phyloP scores from a whole-genome alignment of 2,888 invertebrate species.

The Rhorus exstirpatorius region DNA sequence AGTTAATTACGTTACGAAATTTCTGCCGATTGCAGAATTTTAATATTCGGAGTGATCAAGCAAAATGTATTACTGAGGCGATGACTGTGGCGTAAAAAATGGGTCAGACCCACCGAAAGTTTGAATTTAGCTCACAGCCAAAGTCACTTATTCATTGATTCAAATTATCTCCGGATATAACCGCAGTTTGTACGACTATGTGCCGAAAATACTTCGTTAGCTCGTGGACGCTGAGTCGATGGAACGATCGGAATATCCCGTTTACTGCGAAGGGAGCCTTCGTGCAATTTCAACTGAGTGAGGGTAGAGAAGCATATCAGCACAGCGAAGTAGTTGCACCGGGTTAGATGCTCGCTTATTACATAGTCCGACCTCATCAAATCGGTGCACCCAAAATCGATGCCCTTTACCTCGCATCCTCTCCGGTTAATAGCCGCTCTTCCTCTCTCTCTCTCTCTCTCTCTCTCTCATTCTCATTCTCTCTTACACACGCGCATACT shows the following conservation, averaged over 20 bases:
- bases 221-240: conserved; percentile 43
- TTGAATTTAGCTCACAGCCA: conserved; percentile 31
- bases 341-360: conserved; percentile 58
- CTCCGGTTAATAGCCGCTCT: conserved; percentile 32
- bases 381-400: conserved; percentile 65
- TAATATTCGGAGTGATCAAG: too few relatives aligned
- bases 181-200: background rate
- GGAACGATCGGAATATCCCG: conserved; percentile 51
- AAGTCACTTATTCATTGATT: conserved; percentile 42
- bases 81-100: background rate
- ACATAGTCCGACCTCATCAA: conserved; percentile 62
- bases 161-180: conserved; percentile 27
- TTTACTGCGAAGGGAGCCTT: conserved; percentile 5
- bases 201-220: conserved; percentile 36
- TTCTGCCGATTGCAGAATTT: too few relatives aligned
- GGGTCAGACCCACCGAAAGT: conserved; percentile 28
- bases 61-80: conserved; percentile 1
- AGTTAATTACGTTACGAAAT: too few relatives aligned
- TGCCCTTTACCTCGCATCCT: conserved; percentile 35
- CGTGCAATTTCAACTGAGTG: conserved; percentile 19
- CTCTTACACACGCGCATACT: conserved; percentile 26
- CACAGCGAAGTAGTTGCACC: conserved; percentile 45
- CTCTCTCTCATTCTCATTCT: conserved; percentile 27
- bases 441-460: conserved; percentile 20
- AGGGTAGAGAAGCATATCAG: conserved; percentile 44